Base-by-base conservation (phyloP, 53 echinoderm and acorn worm species). In the Pentamera pediparva region DNA sequence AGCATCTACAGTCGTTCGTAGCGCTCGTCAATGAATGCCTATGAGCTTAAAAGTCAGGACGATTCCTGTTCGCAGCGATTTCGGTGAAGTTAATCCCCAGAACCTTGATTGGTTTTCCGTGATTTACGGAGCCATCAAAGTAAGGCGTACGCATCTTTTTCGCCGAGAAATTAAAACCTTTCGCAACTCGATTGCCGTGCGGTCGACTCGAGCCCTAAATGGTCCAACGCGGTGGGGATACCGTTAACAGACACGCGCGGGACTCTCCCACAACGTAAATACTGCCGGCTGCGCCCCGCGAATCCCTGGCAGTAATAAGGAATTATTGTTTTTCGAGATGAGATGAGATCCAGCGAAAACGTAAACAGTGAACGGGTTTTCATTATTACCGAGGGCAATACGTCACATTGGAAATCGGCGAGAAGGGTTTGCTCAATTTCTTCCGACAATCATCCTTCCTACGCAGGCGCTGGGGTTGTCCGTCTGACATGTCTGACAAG, bases 101-200 rank as follows among this genome's bases (percentile, higher is more conserved):
- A 67, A 41, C 67, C 40, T 29, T 67, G 67, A 67, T 67, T 67
- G 67, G 67, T 67, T 67, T 67, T 67, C 45, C 67, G 67, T 67
- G 67, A 67, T 67, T 67, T 67, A 67, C 67, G 67, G 31, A 41
- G 67, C 67, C 41, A 67, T 67, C 67, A 67, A 67, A 40, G 67
- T 67, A 40, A 67, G 67, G 45, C 67, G 45, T 47, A 67, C 67
- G 45, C 67, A 67, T 40, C 40, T 29, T 43, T 65, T 55, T 67
- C 67, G n/a, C 25, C 45, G 67, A 67, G 67, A 67, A 67, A 67
- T 67, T 67, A 67, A 67, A 67, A 67, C 67, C 67, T 67, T 41
- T 67, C 67, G 38, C 67, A 20, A 28, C 13, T 5, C 58, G 26
- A 28, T 27, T 67, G 43, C 41, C 45, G 18, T 19, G 27, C 3